Evolutionary conservation across 2,113 vertebrate genomes (phyloP), one percentile per base, ranked within the genome.

Genomic region (Cavia aperea): DNA sequence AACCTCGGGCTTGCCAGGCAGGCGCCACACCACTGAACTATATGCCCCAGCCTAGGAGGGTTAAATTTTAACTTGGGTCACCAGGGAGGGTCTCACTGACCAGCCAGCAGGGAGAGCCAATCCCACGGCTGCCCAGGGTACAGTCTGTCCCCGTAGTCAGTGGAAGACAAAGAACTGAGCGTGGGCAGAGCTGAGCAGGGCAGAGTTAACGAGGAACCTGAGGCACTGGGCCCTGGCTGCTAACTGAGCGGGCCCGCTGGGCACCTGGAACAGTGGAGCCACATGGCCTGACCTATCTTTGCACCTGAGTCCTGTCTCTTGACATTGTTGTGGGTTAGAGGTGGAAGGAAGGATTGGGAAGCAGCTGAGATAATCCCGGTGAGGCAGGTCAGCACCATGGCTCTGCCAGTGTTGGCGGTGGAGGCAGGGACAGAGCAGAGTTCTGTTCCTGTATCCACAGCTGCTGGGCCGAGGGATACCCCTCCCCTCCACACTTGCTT

Each of bases 211-310:
- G 16, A 54, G 49, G 15, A 31, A 33, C 77, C 49, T 2, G 15
- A 13, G 10, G 46, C 46, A 7, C 49, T 39, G 18, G 77, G 77
- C 49, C 29, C 4, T 19, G 49, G 75, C 29, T 16, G 31, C 49
- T 7, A 0, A 29, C 46, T 26, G 26, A 54, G 49, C 49, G 1
- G 18, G 36, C 7, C 15, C 1, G n/a, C 70, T 6, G 29, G 9
- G 12, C 73, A 49, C 26, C 1, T 5, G 4, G 26, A 51, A 78
- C 36, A 70, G 14, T 15, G 70, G 70, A 72, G 46, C 4, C 2
- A 2, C 24, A 8, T 2, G 1, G 46, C 18, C 26, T 31, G 12
- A 77, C n/a, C 26, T 46, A 15, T 16, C 26, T 15, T 46, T 31
- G 24, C 9, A 18, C 39, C 75, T 18, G 24, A 31, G 29, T 14